A percentile compares a stretch with the other conserved stretches of the same genome.
Conservation (phyloP, 2,888 invertebrate genomes). For the Lasioglossum marginatum region DNA sequence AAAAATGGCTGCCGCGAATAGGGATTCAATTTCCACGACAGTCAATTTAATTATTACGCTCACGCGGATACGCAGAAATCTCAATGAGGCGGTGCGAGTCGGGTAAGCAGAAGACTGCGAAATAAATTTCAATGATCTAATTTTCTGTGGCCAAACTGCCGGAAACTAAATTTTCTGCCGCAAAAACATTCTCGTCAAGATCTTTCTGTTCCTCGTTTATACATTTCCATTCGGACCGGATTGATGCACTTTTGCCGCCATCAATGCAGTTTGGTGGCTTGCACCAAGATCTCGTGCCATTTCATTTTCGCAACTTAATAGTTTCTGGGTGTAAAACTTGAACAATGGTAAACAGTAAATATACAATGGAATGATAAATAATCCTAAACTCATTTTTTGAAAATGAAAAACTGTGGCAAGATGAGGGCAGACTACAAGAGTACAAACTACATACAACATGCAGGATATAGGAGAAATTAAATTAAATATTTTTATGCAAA, state of each 20-base stretch:
- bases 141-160: neutral
- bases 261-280: too few species aligned
- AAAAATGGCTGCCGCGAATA: conserved; percentile 10
- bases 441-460: too few species aligned
- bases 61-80: conserved; percentile 13
- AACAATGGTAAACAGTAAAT: neutral
- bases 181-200: neutral
- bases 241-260: neutral
- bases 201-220: neutral
- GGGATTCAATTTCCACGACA: conserved; percentile 36
- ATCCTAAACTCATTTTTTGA: neutral
- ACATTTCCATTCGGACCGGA: neutral
- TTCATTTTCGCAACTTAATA: neutral
- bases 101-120: neutral
- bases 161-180: neutral
- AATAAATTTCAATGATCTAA: conserved; percentile 28
- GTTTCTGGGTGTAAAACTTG: neutral
- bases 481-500: too few species aligned
- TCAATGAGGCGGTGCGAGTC: neutral
- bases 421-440: too few species aligned
- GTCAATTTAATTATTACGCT: conserved; percentile 20
- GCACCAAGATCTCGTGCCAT: neutral
- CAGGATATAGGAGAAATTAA: too few species aligned
- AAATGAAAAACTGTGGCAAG: too few species aligned
- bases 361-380: neutral